A percentile compares a stretch with the other conserved stretches of the same genome.
These are phyloP conservation scores for Chloroceryle aenea DNA, from an alignment of 2,113 vertebrate species.

Conservation along the genomic window DNA sequence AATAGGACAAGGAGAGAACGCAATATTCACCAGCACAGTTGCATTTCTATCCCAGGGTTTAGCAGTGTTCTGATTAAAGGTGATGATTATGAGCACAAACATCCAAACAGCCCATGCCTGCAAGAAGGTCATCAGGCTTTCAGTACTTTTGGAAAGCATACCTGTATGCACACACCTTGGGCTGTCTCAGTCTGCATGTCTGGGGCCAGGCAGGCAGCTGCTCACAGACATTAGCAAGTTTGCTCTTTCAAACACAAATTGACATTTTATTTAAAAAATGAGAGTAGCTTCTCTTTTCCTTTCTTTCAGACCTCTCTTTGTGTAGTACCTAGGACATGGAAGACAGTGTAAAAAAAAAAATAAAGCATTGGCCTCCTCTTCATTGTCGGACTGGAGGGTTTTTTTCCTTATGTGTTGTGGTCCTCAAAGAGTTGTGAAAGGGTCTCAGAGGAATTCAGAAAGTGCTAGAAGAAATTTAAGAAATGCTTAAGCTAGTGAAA, in stretches of 20 bases:
- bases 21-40: not conserved
- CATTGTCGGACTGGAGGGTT: not conserved
- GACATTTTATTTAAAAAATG: not conserved
- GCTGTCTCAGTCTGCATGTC: not conserved
- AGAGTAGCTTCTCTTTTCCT: not conserved
- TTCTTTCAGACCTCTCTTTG: not conserved
- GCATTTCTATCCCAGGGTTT: not conserved
- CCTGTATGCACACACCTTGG: not conserved
- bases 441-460: not conserved
- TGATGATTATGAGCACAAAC: not conserved
- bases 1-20: slow-evolving; percentile 20
- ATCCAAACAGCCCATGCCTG: not conserved
- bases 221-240: not conserved
- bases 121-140: not conserved
- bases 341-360: not conserved
- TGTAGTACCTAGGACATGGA: not conserved
- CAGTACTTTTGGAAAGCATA: not conserved
- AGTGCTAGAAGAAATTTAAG: not conserved
- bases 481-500: not conserved
- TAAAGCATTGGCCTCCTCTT: not conserved
- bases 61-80: not conserved
- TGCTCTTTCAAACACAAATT: not conserved
- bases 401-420: not conserved
- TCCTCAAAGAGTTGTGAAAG: not conserved
- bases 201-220: not conserved